phyloP scores from a whole-genome alignment of 1,140 invertebrate species.

The Akabosia matsudoensis region DNA sequence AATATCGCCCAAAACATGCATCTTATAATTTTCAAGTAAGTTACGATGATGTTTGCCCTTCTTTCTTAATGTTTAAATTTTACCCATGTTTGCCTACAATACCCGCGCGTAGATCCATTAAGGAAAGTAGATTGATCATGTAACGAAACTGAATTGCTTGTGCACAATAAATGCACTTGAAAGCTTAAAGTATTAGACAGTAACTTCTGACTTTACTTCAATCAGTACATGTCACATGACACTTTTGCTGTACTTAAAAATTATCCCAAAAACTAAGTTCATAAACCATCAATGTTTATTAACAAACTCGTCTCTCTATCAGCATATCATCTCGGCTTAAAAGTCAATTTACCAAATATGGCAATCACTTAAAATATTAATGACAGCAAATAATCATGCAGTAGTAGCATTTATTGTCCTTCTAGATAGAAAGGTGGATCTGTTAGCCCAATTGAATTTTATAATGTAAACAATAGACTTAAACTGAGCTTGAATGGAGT shows the following conservation, averaged over 20 bases:
- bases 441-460: no score
- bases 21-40: constrained; percentile 75
- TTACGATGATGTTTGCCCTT: constrained; percentile 35
- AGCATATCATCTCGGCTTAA: no score
- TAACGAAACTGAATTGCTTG: no score
- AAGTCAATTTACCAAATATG: not conserved
- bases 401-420: not conserved
- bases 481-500: no score
- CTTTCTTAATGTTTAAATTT: not conserved
- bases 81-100: not conserved
- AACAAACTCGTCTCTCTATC: not conserved
- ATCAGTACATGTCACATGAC: no score
- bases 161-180: no score
- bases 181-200: no score
- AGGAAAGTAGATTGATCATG: not conserved
- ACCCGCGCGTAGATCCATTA: not conserved
- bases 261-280: not conserved
- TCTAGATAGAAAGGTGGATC: no score
- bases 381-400: not conserved
- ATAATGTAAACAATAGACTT: no score
- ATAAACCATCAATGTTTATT: not conserved
- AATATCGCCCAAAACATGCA: constrained; percentile 88
- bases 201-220: no score
- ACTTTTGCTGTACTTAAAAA: no score
- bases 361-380: not conserved